Conservation (phyloP, 2,797 vertebrate genomes). For the Micropoecilia bifurca region DNA sequence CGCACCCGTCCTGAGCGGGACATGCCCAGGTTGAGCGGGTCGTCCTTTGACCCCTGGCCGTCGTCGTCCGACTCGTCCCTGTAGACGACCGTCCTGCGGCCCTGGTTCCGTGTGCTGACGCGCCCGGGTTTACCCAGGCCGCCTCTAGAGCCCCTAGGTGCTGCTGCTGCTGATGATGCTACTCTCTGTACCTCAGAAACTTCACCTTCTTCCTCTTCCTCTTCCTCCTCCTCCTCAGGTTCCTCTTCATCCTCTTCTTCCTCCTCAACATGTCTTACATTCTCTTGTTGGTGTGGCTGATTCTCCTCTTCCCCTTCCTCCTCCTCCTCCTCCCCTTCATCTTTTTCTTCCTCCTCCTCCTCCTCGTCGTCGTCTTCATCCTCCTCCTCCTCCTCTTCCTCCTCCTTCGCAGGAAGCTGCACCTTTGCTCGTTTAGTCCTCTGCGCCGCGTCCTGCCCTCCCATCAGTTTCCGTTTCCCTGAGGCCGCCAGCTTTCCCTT, state of each 20-base stretch:
- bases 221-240: conserved; percentile 74
- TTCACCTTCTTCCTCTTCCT: conserved; percentile 63
- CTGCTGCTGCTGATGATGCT: conserved; percentile 10
- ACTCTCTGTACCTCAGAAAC: conserved; percentile 73
- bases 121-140: conserved; percentile 75
- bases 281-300: conserved; percentile 53
- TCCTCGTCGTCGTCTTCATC: conserved; percentile 35
- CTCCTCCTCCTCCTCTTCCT: conserved; percentile 71
- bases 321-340: conserved; percentile 70
- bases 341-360: conserved; percentile 73
- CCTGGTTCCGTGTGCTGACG: conserved; percentile 96
- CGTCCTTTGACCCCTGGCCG: conserved; percentile 86
- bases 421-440: conserved; percentile 71
- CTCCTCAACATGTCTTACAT: conserved; percentile 58
- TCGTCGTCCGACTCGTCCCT: conserved; percentile 92
- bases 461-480: conserved; percentile 67
- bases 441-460: conserved; percentile 45
- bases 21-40: conserved; percentile 95
- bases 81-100: conserved; percentile 94
- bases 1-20: conserved; percentile 97
- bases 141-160: conserved; percentile 41
- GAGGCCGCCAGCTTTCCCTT: conserved; percentile 59
- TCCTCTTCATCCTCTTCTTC: conserved; percentile 70
- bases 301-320: conserved; percentile 59
- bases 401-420: conserved; percentile 75